Evolutionary conservation across 2,888 invertebrate species (phyloP).

Genomic region (Spisula solida): DNA sequence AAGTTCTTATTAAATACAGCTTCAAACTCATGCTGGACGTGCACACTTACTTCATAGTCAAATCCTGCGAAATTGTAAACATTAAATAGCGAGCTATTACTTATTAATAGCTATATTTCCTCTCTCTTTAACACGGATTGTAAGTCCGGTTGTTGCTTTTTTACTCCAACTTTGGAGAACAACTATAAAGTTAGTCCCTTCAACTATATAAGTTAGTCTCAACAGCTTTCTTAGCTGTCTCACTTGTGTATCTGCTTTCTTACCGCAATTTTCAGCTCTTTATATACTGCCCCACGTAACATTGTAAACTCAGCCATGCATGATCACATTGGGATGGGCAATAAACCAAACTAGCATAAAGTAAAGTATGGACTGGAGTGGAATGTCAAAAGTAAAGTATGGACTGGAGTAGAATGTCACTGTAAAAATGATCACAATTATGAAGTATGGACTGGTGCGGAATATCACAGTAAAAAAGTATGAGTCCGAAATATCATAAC

Average conservation of each 20-base stretch:
- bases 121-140: not conserved
- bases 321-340: not conserved
- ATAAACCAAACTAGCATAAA: not conserved
- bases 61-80: constrained; percentile 35
- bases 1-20: not conserved
- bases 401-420: too few relatives aligned
- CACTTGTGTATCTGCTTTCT: not conserved
- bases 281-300: not conserved
- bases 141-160: not conserved
- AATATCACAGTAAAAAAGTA: not conserved
- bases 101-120: not conserved
- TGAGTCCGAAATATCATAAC: too few relatives aligned
- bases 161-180: not conserved
- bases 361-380: constrained; percentile 3
- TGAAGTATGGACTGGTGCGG: not conserved
- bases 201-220: not conserved
- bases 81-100: constrained; percentile 42
- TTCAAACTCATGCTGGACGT: not conserved
- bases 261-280: not conserved
- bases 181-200: not conserved
- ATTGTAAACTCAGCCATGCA: not conserved
- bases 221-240: not conserved
- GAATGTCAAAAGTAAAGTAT: not conserved
- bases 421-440: too few relatives aligned
- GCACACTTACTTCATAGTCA: constrained; percentile 18